Evolutionary conservation across 2,113 vertebrate species (phyloP).

Genomic region (Empidonax traillii): DNA sequence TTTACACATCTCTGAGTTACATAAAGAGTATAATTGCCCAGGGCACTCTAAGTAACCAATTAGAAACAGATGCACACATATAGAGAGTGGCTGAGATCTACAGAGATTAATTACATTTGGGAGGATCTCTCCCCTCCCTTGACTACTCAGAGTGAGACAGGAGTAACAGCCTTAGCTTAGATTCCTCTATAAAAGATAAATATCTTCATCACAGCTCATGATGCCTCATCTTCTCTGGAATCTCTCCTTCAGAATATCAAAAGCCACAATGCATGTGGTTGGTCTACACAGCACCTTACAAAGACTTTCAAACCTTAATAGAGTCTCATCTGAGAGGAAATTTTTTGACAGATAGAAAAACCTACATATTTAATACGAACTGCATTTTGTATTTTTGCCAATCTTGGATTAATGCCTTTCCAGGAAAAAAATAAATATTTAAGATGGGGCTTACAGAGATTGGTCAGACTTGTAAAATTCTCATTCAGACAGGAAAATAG

Average conservation of each 20-base stretch:
- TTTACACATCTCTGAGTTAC: not conserved
- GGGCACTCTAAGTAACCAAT: not conserved
- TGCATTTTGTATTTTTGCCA: not conserved
- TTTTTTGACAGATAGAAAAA: not conserved
- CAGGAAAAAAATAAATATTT: not conserved
- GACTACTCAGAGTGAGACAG: not conserved
- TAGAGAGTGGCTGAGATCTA: not conserved
- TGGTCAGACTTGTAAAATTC: not conserved
- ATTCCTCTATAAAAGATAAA: not conserved
- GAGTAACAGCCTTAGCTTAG: not conserved
- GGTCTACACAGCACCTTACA: not conserved
- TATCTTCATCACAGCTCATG: not conserved
- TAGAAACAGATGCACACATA: not conserved
- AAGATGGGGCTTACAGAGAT: not conserved
- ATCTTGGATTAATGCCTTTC: not conserved
- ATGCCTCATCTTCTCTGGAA: not conserved
- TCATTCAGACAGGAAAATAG: not conserved
- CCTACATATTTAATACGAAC: constrained; percentile 21
- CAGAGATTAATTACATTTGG: not conserved
- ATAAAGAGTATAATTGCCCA: not conserved
- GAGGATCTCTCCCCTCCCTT: not conserved
- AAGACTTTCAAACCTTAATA: not conserved
- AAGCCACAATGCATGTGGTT: not conserved
- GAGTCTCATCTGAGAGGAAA: not conserved
- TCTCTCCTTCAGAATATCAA: not conserved